Conservation (phyloP, 2,113 vertebrate species). For the Myiagra hebetior region DNA sequence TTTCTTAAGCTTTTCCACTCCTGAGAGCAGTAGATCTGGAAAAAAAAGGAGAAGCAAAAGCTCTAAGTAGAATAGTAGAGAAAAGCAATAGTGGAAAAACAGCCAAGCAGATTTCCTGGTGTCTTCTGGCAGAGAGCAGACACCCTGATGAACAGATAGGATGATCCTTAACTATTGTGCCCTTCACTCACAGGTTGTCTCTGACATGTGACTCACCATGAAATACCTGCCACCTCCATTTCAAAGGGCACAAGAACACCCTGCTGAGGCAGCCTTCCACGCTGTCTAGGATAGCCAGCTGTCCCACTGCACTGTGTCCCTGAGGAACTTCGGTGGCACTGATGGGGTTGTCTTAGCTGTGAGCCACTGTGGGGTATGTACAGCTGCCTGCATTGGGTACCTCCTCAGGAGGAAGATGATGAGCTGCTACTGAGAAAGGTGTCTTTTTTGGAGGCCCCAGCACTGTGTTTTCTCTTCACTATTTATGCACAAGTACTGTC, state of each 20-base stretch:
- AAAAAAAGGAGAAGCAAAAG: background rate
- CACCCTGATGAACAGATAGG: background rate
- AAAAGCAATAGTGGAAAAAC: background rate
- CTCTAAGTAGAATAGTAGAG: background rate
- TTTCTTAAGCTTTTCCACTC: background rate
- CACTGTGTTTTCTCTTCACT: background rate
- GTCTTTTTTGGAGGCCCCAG: background rate
- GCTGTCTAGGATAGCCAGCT: background rate
- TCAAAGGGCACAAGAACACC: background rate
- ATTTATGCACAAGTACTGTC: background rate
- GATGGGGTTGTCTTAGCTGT: background rate
- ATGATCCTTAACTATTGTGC: background rate
- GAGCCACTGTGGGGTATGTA: background rate
- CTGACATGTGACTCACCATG: background rate
- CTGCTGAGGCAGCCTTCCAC: background rate
- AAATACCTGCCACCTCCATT: background rate
- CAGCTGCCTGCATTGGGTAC: background rate
- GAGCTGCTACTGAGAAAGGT: background rate
- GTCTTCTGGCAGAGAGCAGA: background rate
- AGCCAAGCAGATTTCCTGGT: background rate
- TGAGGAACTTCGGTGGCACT: background rate
- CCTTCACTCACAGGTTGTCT: background rate
- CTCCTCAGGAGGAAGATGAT: background rate
- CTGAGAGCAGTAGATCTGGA: background rate
- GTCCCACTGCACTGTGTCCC: background rate